phyloP scores from a whole-genome alignment of 2,797 vertebrate genomes.

The Threskiornis aethiopicus region DNA sequence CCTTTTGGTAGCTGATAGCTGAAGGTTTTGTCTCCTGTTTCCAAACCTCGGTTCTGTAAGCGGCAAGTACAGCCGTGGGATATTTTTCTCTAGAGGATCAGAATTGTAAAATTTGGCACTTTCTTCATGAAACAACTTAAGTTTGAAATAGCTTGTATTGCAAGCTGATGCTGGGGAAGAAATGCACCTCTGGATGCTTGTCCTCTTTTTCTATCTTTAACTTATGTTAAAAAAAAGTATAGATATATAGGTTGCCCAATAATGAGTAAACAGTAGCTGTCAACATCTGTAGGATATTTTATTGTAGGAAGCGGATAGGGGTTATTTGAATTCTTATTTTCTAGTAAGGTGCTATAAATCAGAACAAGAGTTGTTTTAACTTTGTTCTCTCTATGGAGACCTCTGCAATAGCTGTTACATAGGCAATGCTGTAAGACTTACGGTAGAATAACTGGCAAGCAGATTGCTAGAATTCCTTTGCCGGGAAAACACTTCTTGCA shows the following conservation, averaged over 20 bases:
- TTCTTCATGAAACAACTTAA: neutral
- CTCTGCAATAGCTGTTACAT: neutral
- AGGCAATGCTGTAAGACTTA: neutral
- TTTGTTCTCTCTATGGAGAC: neutral
- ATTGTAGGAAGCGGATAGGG: neutral
- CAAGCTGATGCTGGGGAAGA: neutral
- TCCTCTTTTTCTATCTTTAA: neutral
- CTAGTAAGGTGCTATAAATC: neutral
- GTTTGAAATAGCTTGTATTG: neutral
- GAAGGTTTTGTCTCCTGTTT: neutral
- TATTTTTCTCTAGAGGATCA: neutral
- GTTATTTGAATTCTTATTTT: neutral
- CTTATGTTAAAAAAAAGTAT: neutral
- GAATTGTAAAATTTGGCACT: neutral
- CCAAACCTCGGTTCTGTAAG: neutral
- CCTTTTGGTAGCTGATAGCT: neutral
- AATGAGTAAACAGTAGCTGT: neutral
- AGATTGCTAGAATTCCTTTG: neutral
- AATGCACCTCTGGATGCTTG: neutral
- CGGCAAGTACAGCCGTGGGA: neutral
- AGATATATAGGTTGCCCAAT: neutral
- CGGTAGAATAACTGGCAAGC: neutral
- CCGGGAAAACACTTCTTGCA: neutral
- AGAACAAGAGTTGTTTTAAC: neutral
- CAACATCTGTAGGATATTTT: neutral